Percentiles rank a stretch among this genome's conserved stretches.
These are phyloP conservation scores for Spermophilus dauricus DNA, from an alignment of 2,113 vertebrate species.

Conservation along the genomic window DNA sequence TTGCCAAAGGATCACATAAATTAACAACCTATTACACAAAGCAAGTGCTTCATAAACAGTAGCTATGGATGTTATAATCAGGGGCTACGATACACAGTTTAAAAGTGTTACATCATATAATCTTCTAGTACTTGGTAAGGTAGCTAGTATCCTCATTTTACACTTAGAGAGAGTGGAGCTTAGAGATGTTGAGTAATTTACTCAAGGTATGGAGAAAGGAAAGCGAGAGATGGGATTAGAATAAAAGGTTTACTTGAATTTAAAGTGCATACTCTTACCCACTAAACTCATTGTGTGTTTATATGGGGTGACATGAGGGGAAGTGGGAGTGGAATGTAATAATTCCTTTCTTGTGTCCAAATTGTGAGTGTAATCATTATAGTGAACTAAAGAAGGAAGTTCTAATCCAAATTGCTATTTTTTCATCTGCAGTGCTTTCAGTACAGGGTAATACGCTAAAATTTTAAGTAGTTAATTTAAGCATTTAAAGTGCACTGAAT, in stretches of 20 bases:
- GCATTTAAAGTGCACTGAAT: conserved; percentile 15
- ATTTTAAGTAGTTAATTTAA: conserved; percentile 50
- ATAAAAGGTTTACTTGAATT: conserved; percentile 1
- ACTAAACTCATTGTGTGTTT: background rate
- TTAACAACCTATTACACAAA: background rate
- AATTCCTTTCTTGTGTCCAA: background rate
- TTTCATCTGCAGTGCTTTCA: background rate
- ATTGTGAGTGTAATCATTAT: conserved; percentile 12
- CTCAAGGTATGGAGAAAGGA: background rate
- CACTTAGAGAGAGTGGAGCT: background rate
- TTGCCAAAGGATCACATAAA: background rate
- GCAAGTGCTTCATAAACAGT: background rate
- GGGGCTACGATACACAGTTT: background rate
- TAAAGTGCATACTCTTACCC: background rate
- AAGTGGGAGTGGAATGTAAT: background rate
- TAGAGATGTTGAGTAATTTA: background rate
- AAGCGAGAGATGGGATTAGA: background rate
- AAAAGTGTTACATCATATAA: background rate
- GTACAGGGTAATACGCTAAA: background rate
- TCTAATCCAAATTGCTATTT: conserved; percentile 41
- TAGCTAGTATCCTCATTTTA: conserved; percentile 19
- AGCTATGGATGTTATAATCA: background rate
- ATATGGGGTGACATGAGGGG: background rate
- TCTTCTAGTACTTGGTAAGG: background rate
- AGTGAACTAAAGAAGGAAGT: conserved; percentile 23